Percentiles rank a stretch among this genome's conserved stretches.
Evolutionary conservation across 2,113 vertebrate species (phyloP).

Genomic region (Orthonyx spaldingii): DNA sequence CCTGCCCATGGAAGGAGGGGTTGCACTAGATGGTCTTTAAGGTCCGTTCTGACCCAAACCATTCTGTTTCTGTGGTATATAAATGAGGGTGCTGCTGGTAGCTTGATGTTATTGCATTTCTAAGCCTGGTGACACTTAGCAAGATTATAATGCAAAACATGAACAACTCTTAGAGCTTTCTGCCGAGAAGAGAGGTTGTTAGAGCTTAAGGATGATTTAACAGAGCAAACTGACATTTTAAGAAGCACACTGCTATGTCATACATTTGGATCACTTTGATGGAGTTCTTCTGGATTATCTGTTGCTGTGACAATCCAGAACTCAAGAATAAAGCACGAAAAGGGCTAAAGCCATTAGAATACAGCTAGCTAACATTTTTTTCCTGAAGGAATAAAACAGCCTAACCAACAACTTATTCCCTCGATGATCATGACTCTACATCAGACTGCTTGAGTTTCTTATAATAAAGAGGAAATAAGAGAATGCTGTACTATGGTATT

Average conservation of each 20-base stretch:
- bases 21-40: neutral
- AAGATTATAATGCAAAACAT: neutral
- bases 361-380: neutral
- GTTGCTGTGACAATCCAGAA: neutral
- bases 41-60: neutral
- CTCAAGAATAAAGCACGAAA: neutral
- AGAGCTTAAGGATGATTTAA: neutral
- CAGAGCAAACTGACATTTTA: neutral
- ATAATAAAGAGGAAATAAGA: neutral
- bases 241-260: neutral
- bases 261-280: neutral
- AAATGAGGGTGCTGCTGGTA: neutral
- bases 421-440: neutral
- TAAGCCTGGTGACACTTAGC: neutral
- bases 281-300: neutral
- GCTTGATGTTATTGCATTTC: neutral
- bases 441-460: neutral
- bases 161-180: neutral
- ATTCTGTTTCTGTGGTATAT: neutral
- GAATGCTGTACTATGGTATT: neutral
- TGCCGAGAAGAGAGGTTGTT: neutral
- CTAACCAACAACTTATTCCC: neutral
- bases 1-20: neutral
- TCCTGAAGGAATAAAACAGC: neutral
- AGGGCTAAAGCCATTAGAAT: neutral